Percentiles rank a stretch among this genome's conserved stretches.
phyloP scores from a whole-genome alignment of 1,140 invertebrate species.

The Drosophila kepulauana region DNA sequence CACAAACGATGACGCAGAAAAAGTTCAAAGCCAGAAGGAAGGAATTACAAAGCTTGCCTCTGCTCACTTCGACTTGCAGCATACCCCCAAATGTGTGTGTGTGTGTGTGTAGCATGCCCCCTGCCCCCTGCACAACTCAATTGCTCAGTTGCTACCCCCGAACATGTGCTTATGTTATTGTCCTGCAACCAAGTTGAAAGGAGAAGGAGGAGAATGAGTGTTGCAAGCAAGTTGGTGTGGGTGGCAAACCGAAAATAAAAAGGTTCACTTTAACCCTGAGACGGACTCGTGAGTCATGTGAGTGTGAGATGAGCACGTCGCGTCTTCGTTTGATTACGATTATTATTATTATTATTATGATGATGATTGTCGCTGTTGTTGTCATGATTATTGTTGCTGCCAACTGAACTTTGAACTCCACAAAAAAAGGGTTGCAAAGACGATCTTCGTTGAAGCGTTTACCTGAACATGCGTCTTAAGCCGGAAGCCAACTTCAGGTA shows the following conservation, averaged over 20 bases:
- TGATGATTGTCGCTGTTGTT: constrained; percentile 49
- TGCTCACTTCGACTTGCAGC: background rate
- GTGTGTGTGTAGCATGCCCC: constrained; percentile 2
- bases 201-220: background rate
- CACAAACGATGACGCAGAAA: constrained; percentile 78
- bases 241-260: constrained; percentile 9
- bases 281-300: constrained; percentile 31
- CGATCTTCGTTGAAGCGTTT: constrained; percentile 1
- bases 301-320: constrained; percentile 15
- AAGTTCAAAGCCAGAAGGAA: constrained; percentile 16
- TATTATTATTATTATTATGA: constrained; percentile 25
- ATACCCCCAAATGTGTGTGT: background rate
- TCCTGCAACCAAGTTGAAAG: background rate
- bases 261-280: constrained; percentile 36
- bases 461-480: constrained; percentile 35
- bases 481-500: constrained; percentile 73
- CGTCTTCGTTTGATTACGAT: constrained; percentile 16
- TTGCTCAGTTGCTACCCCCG: constrained; percentile 28
- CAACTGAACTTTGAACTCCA: constrained; percentile 55
- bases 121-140: background rate
- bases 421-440: constrained; percentile 21
- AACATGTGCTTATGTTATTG: constrained; percentile 22
- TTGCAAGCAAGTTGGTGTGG: constrained; percentile 13
- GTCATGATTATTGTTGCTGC: constrained; percentile 36
- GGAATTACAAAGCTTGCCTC: background rate